Percentiles rank a stretch among this genome's conserved stretches.
These are phyloP conservation scores for Gallirallus australis DNA, from an alignment of 2,797 vertebrate species.

Conservation along the genomic window DNA sequence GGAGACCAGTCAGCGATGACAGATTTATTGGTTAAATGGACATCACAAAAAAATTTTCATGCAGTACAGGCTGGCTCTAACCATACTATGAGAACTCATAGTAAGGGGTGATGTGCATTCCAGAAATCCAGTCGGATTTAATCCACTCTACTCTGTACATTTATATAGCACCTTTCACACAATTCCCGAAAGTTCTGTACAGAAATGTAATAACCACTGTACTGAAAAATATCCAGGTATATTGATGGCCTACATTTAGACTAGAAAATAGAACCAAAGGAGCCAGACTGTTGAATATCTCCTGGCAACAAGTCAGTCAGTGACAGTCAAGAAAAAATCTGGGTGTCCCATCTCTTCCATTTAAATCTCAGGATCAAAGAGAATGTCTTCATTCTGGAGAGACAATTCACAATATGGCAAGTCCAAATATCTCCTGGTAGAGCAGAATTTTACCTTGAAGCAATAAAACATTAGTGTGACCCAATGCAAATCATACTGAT, in stretches of 20 bases:
- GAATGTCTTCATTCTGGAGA: background rate
- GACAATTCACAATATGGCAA: background rate
- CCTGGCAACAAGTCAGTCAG: background rate
- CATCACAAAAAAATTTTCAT: constrained; percentile 76
- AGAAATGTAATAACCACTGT: constrained; percentile 34
- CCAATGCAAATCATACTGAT: background rate
- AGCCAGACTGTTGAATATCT: background rate
- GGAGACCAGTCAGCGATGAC: constrained; percentile 83
- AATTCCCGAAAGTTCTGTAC: constrained; percentile 28
- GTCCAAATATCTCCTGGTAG: background rate
- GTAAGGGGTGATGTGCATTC: constrained; percentile 64
- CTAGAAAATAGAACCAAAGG: background rate
- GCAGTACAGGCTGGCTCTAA: constrained; percentile 71
- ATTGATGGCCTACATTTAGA: constrained; percentile 8
- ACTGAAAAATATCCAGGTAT: constrained; percentile 15
- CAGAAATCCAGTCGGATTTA: constrained; percentile 65
- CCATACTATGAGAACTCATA: constrained; percentile 65
- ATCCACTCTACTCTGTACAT: constrained; percentile 60
- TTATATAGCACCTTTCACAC: constrained; percentile 36
- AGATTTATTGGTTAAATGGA: constrained; percentile 87
- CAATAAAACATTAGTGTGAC: background rate
- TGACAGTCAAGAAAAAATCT: background rate
- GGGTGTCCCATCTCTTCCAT: background rate
- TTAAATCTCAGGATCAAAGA: background rate
- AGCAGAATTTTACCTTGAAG: background rate